A percentile compares a stretch with the other conserved stretches of the same genome.
These are phyloP conservation scores for Lucinisca nassula DNA, from an alignment of 2,888 invertebrate genomes.

Conservation along the genomic window DNA sequence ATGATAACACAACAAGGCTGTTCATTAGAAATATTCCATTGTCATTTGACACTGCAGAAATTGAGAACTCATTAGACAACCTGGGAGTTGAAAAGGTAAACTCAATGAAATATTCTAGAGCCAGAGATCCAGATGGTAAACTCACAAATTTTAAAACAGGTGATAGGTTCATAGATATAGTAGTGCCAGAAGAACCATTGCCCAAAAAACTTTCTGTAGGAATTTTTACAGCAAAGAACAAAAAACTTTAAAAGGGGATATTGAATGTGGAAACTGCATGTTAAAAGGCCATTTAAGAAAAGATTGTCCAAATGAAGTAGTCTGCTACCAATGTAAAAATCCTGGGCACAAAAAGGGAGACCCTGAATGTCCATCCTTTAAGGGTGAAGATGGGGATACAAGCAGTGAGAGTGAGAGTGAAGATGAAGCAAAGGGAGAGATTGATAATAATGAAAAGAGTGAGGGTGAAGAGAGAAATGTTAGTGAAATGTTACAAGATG, in stretches of 20 bases:
- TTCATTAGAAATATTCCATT: not conserved
- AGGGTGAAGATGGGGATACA: not conserved
- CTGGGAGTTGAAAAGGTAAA: not conserved
- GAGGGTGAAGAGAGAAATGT: too few relatives aligned
- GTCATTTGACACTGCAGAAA: not conserved
- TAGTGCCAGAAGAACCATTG: not conserved
- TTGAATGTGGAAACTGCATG: not conserved
- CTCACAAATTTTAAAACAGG: not conserved
- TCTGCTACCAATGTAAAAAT: not conserved
- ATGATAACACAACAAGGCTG: not conserved
- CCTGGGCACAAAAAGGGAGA: not conserved
- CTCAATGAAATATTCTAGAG: not conserved
- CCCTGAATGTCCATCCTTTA: not conserved
- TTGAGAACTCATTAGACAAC: not conserved
- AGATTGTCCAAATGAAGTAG: not conserved
- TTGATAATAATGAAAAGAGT: too few relatives aligned
- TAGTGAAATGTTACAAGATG: too few relatives aligned
- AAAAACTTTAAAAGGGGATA: not conserved
- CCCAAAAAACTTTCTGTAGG: not conserved
- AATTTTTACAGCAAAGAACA: not conserved
- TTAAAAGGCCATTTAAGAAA: not conserved
- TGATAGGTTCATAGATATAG: not conserved
- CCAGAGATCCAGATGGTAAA: not conserved
- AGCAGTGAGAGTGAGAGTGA: not conserved
- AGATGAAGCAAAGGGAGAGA: not conserved